Conservation (phyloP, 2,888 invertebrate genomes). For the Sphaerophoria taeniata region DNA sequence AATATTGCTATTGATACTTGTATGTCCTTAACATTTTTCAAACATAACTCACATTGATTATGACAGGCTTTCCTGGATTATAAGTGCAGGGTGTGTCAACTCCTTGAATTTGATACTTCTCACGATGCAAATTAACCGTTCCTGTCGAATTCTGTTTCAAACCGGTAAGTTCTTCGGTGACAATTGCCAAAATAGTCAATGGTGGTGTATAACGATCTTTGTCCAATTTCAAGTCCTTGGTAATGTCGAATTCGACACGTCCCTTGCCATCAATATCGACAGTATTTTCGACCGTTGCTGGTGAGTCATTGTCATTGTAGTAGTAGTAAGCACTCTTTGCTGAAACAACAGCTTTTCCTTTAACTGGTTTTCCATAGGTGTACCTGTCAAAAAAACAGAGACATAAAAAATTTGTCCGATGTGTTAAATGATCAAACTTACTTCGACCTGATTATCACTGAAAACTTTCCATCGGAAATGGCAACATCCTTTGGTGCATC, state of each 20-base stretch:
- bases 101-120: slow-evolving; percentile 89
- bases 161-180: slow-evolving; percentile 93
- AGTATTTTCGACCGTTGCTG: slow-evolving; percentile 86
- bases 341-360: slow-evolving; percentile 92
- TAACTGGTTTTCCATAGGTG: slow-evolving; percentile 93
- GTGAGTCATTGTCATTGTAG: slow-evolving; percentile 29
- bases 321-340: slow-evolving; percentile 86
- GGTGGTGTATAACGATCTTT: slow-evolving; percentile 79
- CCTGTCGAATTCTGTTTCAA: slow-evolving; percentile 91
- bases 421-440: slow-evolving; percentile 78
- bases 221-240: slow-evolving; percentile 88
- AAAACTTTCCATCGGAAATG: slow-evolving; percentile 90
- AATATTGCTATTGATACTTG: too few relatives aligned
- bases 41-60: slow-evolving; percentile 87
- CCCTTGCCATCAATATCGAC: slow-evolving; percentile 86
- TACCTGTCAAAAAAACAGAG: slow-evolving; percentile 84
- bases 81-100: slow-evolving; percentile 93
- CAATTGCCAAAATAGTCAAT: slow-evolving; percentile 89
- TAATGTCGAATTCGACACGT: slow-evolving; percentile 90
- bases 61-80: slow-evolving; percentile 93
- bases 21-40: too few relatives aligned
- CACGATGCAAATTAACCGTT: slow-evolving; percentile 89
- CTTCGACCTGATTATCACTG: slow-evolving; percentile 92
- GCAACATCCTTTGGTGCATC: slow-evolving; percentile 92
- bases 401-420: background rate